Conservation (phyloP, 2,797 vertebrate genomes). For the Karalla daura region DNA sequence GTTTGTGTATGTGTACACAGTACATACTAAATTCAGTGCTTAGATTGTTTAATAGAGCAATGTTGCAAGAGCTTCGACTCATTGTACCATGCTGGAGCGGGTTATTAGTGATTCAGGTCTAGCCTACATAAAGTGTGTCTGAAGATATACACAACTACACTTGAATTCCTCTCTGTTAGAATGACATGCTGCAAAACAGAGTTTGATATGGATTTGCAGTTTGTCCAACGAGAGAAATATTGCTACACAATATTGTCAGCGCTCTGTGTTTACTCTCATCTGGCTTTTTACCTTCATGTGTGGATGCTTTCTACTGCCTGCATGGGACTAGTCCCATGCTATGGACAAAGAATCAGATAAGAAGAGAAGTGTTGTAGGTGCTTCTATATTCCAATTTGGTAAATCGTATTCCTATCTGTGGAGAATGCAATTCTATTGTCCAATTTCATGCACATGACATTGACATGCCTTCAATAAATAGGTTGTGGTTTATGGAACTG, state of each 20-base stretch:
- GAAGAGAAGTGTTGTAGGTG: conserved; percentile 28
- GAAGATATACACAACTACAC: not conserved
- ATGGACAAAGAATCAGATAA: conserved; percentile 26
- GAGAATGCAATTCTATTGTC: conserved; percentile 24
- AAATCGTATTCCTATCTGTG: conserved; percentile 9
- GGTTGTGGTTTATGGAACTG: conserved; percentile 13
- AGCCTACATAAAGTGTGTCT: not conserved
- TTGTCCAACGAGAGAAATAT: not conserved
- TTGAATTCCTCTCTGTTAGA: not conserved
- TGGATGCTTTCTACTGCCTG: not conserved
- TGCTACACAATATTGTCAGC: conserved; percentile 1
- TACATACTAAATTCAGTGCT: not conserved
- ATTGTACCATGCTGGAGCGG: too few relatives aligned
- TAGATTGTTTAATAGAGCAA: not conserved
- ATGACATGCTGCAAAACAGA: not conserved
- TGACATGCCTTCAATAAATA: conserved; percentile 17
- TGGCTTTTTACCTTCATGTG: not conserved
- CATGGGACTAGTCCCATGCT: not conserved
- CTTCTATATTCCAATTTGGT: conserved; percentile 38
- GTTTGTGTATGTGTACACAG: conserved; percentile 6
- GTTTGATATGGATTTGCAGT: conserved; percentile 1
- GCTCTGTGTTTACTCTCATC: not conserved
- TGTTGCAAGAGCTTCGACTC: too few relatives aligned
- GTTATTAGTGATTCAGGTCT: not conserved
- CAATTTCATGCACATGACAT: conserved; percentile 15